Evolutionary conservation across 2,113 vertebrate genomes (phyloP).

Genomic region (Platanista minor): DNA sequence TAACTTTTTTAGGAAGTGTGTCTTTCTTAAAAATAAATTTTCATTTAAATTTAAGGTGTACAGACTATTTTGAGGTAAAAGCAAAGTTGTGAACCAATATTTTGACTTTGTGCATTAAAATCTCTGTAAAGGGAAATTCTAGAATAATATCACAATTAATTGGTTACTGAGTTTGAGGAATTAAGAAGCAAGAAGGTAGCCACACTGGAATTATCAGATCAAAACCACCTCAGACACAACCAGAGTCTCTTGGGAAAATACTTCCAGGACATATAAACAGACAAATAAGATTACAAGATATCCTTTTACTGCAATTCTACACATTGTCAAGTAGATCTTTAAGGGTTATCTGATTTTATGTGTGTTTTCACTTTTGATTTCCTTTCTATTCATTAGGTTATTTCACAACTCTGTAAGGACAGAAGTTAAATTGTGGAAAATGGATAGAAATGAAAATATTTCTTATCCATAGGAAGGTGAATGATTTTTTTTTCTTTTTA

Average conservation of each 20-base stretch:
- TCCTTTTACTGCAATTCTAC: not conserved
- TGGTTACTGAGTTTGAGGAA: not conserved
- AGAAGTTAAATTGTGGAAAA: not conserved
- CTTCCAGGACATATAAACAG: not conserved
- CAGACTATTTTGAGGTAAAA: no score
- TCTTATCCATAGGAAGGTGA: not conserved
- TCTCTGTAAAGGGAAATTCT: not conserved
- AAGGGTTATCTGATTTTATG: not conserved
- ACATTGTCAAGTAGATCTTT: not conserved
- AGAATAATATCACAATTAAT: not conserved
- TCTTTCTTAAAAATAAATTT: no score
- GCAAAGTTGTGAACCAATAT: no score
- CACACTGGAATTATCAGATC: not conserved
- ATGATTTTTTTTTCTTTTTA: not conserved
- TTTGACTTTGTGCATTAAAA: not conserved
- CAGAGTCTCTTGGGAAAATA: not conserved
- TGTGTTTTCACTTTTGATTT: not conserved
- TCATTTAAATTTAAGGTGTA: no score
- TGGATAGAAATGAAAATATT: not conserved
- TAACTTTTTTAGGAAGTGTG: no score
- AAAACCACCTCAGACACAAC: not conserved
- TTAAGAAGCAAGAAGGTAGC: not conserved
- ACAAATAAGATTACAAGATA: not conserved
- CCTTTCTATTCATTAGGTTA: not conserved
- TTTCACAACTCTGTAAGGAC: not conserved